A percentile compares a stretch with the other conserved stretches of the same genome.
phyloP scores from a whole-genome alignment of 2,113 vertebrate species.

The Cavia porcellus region DNA sequence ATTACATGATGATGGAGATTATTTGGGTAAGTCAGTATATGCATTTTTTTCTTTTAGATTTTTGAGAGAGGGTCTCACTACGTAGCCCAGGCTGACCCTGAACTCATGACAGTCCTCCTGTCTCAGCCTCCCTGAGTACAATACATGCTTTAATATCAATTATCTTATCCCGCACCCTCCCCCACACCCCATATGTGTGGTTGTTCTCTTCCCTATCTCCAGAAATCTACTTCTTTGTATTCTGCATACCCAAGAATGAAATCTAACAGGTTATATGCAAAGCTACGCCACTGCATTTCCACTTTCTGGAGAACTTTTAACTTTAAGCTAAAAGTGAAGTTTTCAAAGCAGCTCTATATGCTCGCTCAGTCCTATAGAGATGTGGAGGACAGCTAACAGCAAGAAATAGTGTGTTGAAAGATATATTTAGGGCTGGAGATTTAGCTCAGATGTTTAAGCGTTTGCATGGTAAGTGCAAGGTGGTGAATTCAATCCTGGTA shows the following conservation, averaged over 20 bases:
- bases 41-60: background rate
- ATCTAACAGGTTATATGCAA: background rate
- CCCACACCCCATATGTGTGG: accelerated
- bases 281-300: background rate
- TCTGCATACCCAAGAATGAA: background rate
- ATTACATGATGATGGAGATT: background rate
- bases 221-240: background rate
- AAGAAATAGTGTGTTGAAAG: background rate
- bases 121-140: too few species aligned
- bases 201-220: background rate
- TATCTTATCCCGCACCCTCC: background rate
- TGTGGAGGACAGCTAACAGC: background rate
- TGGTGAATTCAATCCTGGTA: too few species aligned
- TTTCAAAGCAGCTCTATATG: background rate
- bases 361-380: too few species aligned
- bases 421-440: too few species aligned
- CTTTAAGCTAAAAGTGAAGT: background rate
- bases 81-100: too few species aligned
- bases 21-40: background rate
- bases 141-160: background rate
- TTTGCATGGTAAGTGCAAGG: too few species aligned
- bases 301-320: background rate
- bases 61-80: too few species aligned
- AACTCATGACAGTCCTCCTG: too few species aligned
- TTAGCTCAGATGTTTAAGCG: too few species aligned